These are phyloP conservation scores for Perizoma affinitatum DNA, from an alignment of 2,888 invertebrate genomes.

Conservation along the genomic window DNA sequence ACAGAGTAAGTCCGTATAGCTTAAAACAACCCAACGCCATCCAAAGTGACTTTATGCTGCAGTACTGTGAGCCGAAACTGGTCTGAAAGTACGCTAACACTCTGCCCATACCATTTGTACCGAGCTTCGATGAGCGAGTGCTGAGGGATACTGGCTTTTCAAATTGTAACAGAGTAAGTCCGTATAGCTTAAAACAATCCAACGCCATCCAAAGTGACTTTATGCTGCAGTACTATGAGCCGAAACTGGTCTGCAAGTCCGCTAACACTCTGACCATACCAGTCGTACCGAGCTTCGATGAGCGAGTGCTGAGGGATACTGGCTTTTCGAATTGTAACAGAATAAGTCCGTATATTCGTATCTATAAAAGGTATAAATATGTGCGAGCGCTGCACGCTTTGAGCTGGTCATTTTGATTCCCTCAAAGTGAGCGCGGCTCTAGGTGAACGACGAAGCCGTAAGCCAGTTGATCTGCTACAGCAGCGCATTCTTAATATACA, in stretches of 20 bases:
- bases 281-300: conserved; percentile 28
- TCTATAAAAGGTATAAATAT: too few relatives aligned
- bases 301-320: conserved; percentile 6
- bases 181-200: not conserved
- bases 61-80: conserved; percentile 5
- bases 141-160: conserved; percentile 19
- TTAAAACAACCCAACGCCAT: not conserved
- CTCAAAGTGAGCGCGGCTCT: too few relatives aligned
- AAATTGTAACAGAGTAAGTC: conserved; percentile 46
- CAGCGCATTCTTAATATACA: too few relatives aligned
- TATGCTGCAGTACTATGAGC: conserved; percentile 4
- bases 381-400: too few relatives aligned
- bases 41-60: conserved; percentile 9
- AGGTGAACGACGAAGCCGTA: too few relatives aligned
- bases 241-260: conserved; percentile 4
- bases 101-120: conserved; percentile 27
- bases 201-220: conserved; percentile 6
- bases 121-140: conserved; percentile 10
- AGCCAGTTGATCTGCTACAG: too few relatives aligned
- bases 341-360: conserved; percentile 34
- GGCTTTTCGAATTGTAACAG: conserved; percentile 41
- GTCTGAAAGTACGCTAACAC: conserved; percentile 8
- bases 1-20: conserved; percentile 44
- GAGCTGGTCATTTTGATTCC: too few relatives aligned
- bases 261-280: conserved; percentile 12